Evolutionary conservation across 2,888 invertebrate genomes (phyloP), one percentile per base, ranked within the genome.

Genomic region (Electrophaes corylata): DNA sequence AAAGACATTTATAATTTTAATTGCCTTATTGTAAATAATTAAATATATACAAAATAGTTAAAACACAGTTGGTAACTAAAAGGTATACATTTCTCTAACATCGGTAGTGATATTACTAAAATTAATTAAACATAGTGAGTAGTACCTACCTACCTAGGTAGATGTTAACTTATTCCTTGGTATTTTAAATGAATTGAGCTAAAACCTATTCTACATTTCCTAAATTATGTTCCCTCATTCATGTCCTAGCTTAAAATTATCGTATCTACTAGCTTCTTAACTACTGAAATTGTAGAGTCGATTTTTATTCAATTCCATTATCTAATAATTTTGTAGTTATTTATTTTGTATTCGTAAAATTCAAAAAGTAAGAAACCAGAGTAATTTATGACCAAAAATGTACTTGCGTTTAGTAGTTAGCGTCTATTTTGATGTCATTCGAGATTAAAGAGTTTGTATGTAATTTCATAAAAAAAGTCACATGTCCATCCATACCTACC

Each of bases 171-270:
- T n/a, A n/a, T n/a, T n/a, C n/a, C n/a, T n/a, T n/a, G n/a, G n/a
- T 46, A n/a, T 18, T 19, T 19, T 11, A 12, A 20, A 26, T 41
- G 14, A 47, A 39, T 56, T 53, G 52, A 60, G 57, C 59, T 61
- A 57, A 50, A 47, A 55, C 23, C 50, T 46, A 39, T 26, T 43
- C 53, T 65, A 62, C 23, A 35, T 51, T 53, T 29, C 26, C 53
- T 60, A 58, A 57, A 3, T 53, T 60, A 50, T 65, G 65, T 62
- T 65, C 66, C 62, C 65, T 60, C 62, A 39, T 62, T 55, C 45
- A 33, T 60, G 53, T 46, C 23, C 51, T 57, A 56, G 41, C 33
- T 31, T 29, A 39, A 53, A 57, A 53, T 14, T 46, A 35, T 18
- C 20, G 35, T 54, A 51, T 45, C 59, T 59, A 59, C 37, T 41